phyloP scores from a whole-genome alignment of 2,797 vertebrate genomes.

The Vipera ursinii region DNA sequence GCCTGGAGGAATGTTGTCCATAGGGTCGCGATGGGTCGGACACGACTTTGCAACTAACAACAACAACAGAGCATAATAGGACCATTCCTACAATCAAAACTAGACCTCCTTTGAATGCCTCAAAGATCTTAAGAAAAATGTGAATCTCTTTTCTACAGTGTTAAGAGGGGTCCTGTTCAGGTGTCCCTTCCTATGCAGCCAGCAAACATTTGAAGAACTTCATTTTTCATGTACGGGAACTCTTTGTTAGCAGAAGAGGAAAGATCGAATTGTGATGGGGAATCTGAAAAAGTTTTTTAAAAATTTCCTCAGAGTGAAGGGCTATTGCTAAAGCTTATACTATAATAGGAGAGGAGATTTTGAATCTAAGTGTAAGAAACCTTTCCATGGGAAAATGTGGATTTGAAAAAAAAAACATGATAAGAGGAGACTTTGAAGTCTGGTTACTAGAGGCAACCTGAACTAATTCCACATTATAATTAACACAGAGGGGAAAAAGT shows the following conservation, averaged over 20 bases:
- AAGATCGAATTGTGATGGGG: not conserved
- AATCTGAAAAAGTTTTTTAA: not conserved
- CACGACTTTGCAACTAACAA: too few relatives aligned
- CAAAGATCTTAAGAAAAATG: not conserved
- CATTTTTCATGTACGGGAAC: not conserved
- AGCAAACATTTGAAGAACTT: not conserved
- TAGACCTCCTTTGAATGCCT: not conserved
- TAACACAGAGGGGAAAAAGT: not conserved
- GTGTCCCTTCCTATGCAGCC: not conserved
- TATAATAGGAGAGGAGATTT: not conserved
- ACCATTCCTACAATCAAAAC: not conserved
- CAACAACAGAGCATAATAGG: slow-evolving; percentile 7
- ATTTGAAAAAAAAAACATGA: not conserved
- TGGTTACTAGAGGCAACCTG: not conserved
- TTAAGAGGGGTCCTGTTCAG: not conserved
- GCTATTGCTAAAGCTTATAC: not conserved
- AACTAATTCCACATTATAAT: not conserved
- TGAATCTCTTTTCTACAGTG: not conserved
- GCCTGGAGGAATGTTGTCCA: too few relatives aligned
- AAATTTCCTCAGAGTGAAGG: not conserved
- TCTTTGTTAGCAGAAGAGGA: not conserved
- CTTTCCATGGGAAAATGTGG: not conserved
- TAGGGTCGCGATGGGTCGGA: too few relatives aligned
- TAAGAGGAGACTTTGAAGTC: not conserved
- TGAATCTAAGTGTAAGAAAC: not conserved